Conservation (phyloP, 2,113 vertebrate genomes). For the Dipodomys merriami region DNA sequence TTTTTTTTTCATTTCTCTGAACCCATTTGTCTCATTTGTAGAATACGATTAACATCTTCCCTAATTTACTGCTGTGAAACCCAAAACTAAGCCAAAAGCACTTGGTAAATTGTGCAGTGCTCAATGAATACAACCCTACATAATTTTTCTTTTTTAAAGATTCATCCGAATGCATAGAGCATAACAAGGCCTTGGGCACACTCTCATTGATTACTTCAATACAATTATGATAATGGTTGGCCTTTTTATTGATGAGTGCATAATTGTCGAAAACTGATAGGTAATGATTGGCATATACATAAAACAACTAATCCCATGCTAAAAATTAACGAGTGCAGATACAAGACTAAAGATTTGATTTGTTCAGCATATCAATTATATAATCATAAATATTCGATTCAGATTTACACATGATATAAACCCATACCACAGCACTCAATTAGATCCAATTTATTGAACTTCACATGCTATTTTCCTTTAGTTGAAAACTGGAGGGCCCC, state of each 20-base stretch:
- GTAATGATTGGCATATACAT: constrained; percentile 28
- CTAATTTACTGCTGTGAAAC: background rate
- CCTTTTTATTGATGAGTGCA: constrained; percentile 47
- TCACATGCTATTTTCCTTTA: constrained; percentile 70
- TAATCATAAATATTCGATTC: constrained; percentile 18
- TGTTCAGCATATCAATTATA: background rate
- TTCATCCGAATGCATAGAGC: background rate
- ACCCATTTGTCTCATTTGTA: background rate
- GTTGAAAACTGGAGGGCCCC: constrained; percentile 63
- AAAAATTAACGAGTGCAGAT: constrained; percentile 40
- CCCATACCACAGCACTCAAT: constrained; percentile 33
- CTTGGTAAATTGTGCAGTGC: background rate
- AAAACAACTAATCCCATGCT: constrained; percentile 41
- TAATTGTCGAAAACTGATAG: constrained; percentile 50
- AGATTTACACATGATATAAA: constrained; percentile 4
- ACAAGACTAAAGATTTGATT: constrained; percentile 1
- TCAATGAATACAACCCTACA: background rate
- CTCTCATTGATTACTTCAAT: constrained; percentile 50
- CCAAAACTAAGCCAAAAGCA: background rate
- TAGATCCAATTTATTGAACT: constrained; percentile 76
- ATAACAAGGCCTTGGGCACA: background rate
- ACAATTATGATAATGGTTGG: constrained; percentile 47
- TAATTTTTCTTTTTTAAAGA: background rate
- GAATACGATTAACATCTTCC: background rate
- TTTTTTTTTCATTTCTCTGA: background rate